Conservation (phyloP, 2,888 invertebrate genomes). For the Agonum fuliginosum region DNA sequence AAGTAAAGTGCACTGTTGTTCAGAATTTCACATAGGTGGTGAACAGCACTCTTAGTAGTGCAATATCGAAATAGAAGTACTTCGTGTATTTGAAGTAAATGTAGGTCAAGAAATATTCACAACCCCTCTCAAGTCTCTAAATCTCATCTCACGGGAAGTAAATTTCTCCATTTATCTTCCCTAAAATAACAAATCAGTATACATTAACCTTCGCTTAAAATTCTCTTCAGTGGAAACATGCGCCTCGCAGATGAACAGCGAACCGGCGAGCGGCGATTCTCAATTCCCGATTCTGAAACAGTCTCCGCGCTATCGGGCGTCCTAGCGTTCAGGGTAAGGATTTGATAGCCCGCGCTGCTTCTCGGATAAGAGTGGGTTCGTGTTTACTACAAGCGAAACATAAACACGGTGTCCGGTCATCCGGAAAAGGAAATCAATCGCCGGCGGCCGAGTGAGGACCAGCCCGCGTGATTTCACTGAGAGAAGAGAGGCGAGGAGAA, state of each 20-base stretch:
- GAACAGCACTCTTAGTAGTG: no score
- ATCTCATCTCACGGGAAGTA: not conserved
- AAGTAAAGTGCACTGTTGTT: no score
- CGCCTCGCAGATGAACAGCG: no score
- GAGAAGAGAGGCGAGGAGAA: not conserved
- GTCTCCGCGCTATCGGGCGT: not conserved
- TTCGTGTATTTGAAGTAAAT: no score
- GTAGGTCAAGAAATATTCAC: not conserved
- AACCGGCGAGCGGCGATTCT: not conserved
- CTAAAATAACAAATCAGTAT: slow-evolving; percentile 21
- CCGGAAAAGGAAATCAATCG: slow-evolving; percentile 54
- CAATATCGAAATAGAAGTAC: no score
- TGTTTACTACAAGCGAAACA: slow-evolving; percentile 50
- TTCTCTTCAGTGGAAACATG: no score
- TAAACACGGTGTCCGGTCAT: slow-evolving; percentile 49
- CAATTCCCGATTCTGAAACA: not conserved
- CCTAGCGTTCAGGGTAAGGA: not conserved
- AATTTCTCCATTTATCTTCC: not conserved
- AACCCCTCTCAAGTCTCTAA: not conserved
- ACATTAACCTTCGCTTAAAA: slow-evolving; percentile 14
- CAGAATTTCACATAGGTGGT: no score
- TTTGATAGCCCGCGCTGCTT: slow-evolving; percentile 13
- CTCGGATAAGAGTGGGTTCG: slow-evolving; percentile 19
- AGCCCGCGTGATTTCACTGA: slow-evolving; percentile 3
- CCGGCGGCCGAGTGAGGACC: slow-evolving; percentile 2